Evolutionary conservation across 2,113 vertebrate species (phyloP).

Genomic region (Aspiorhynchus laticeps): DNA sequence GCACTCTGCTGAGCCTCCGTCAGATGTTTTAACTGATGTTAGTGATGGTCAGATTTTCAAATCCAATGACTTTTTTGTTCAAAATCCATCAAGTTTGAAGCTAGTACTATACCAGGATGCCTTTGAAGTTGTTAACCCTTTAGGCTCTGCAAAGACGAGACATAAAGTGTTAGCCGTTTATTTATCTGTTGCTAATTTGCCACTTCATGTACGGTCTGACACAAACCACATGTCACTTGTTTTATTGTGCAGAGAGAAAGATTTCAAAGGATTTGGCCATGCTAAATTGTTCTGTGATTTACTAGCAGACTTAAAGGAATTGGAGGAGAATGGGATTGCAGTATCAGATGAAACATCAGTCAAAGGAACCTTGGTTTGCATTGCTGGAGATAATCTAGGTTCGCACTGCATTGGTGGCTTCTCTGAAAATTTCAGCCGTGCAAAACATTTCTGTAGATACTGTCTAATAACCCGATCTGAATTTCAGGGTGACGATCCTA

Average conservation of each 20-base stretch:
- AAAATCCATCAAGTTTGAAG: constrained; percentile 33
- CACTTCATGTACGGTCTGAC: constrained; percentile 42
- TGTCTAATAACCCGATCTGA: neutral
- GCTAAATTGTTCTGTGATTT: neutral
- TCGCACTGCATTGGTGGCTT: neutral
- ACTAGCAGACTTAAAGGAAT: neutral
- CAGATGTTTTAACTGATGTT: constrained; percentile 40
- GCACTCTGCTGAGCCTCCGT: neutral
- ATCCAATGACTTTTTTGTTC: constrained; percentile 43
- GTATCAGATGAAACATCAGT: neutral
- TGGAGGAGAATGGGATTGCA: neutral
- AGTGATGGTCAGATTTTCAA: constrained; percentile 48
- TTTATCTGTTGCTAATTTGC: constrained; percentile 27
- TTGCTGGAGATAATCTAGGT: neutral
- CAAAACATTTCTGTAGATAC: neutral
- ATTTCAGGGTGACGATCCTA: neutral
- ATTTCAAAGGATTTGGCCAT: constrained; percentile 55
- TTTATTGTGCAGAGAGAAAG: constrained; percentile 53
- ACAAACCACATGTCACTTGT: constrained; percentile 50
- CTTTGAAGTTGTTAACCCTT: constrained; percentile 41
- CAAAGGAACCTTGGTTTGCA: neutral
- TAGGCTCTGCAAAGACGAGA: neutral
- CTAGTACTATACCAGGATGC: neutral
- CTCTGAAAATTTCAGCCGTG: neutral
- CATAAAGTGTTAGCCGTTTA: constrained; percentile 46